Base-by-base conservation (phyloP, 1,140 invertebrate species). In the Pentalonia nigronervosa region DNA sequence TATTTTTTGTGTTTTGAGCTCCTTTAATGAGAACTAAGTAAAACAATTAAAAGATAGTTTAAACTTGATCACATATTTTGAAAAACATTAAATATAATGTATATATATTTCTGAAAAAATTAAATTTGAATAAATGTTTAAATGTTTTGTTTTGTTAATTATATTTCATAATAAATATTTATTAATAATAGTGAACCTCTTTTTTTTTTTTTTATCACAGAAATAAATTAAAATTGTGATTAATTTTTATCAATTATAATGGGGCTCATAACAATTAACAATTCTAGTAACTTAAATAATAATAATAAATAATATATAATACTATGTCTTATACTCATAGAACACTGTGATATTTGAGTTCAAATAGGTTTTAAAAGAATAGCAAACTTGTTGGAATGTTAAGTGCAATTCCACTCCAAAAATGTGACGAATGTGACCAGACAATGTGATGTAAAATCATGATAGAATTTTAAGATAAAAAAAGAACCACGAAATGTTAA, bases 41-140 rank as follows among this genome's bases (percentile, higher is more conserved):
- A 36, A 83, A 83, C 76, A 83, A 76, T 76, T 76, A 76, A n/a
- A 76, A 76, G 60, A 76, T 76, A 76, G 60, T 76, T 76, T 76
- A n/a, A 76, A 76, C 30, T 34, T 17, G 30, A 76, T 76, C 30
- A 20, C 6, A 76, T 14, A 1, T 20, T 17, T n/a, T n/a, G 30
- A 76, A 76, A 67, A 76, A 76, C 30, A n/a, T 76, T n/a, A n/a
- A 67, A 76, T 76, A 76, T 76, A n/a, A 67, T 67, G n/a, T n/a
- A 9, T n/a, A n/a, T 67, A 76, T 76, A 76, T n/a, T 83, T 34
- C 20, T 81, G 6, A 81, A 83, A 84, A 84, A 84, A 9, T 84
- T 2, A 84, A 84, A 86, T 45, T 30, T 45, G 41, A 84, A 84
- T 84, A 25, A 45, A 30, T 45, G 3, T 84, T 25, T 25, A 45